Evolutionary conservation across 2,113 vertebrate species (phyloP).

Genomic region (Arizona elegans): DNA sequence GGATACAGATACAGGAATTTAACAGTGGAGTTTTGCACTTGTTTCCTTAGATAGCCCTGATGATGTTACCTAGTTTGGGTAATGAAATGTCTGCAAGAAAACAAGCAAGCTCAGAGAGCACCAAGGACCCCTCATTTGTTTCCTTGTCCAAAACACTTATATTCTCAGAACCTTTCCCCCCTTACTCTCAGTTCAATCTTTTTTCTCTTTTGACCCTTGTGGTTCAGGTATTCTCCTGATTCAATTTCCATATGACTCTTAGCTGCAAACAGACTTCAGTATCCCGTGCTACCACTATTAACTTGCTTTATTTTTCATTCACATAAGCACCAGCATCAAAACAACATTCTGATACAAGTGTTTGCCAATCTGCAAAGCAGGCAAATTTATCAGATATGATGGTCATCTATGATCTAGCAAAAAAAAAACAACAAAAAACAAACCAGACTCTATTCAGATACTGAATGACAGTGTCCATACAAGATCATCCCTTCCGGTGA

Average conservation of each 20-base stretch:
- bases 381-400: background rate
- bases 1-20: background rate
- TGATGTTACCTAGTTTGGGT: no score
- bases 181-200: background rate
- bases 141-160: background rate
- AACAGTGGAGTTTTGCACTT: background rate
- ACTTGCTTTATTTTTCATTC: background rate
- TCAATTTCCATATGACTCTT: background rate
- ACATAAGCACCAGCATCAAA: background rate
- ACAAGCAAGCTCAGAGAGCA: no score
- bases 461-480: background rate
- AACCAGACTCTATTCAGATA: background rate
- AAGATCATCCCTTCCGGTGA: background rate
- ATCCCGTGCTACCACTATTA: background rate
- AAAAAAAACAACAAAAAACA: no score
- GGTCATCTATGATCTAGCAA: background rate
- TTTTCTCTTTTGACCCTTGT: background rate
- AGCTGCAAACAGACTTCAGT: background rate
- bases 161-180: background rate
- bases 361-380: background rate
- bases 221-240: background rate
- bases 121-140: background rate
- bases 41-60: background rate
- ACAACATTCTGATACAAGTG: background rate
- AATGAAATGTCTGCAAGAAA: no score